A percentile compares a stretch with the other conserved stretches of the same genome.
Evolutionary conservation across 2,888 invertebrate genomes (phyloP).

Genomic region (Slavum lentiscoides): DNA sequence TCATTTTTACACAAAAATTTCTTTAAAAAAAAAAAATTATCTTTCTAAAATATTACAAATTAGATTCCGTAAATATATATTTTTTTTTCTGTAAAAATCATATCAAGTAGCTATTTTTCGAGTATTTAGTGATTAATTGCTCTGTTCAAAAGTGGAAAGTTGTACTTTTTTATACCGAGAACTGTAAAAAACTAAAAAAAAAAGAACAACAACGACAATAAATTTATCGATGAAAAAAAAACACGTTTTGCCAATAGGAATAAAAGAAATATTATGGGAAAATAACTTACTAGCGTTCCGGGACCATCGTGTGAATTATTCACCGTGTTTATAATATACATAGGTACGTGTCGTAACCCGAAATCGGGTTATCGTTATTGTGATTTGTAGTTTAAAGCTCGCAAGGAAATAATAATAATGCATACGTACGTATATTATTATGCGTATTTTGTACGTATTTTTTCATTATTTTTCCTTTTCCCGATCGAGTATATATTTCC

Average conservation of each 20-base stretch:
- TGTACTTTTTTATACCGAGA: no score
- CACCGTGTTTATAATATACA: no score
- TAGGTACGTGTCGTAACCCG: not conserved
- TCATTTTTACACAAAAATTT: no score
- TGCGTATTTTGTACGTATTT: not conserved
- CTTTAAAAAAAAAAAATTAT: no score
- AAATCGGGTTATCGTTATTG: slow-evolving; percentile 5
- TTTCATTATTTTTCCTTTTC: slow-evolving; percentile 19
- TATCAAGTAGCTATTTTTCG: no score
- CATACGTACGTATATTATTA: no score
- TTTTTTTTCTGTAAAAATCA: no score
- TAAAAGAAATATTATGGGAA: slow-evolving; percentile 5
- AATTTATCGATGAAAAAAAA: not conserved
- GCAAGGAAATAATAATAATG: not conserved
- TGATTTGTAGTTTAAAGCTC: slow-evolving; percentile 12
- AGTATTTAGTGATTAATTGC: no score
- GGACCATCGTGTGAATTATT: slow-evolving; percentile 13
- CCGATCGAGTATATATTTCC: not conserved
- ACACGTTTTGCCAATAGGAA: not conserved
- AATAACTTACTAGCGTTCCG: slow-evolving; percentile 4
- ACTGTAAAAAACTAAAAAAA: not conserved
- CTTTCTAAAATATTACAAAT: no score
- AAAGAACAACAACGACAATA: not conserved
- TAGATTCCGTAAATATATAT: no score
- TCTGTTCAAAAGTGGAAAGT: no score